phyloP scores from a whole-genome alignment of 2,888 invertebrate species.

The Strigamia transsilvanica region DNA sequence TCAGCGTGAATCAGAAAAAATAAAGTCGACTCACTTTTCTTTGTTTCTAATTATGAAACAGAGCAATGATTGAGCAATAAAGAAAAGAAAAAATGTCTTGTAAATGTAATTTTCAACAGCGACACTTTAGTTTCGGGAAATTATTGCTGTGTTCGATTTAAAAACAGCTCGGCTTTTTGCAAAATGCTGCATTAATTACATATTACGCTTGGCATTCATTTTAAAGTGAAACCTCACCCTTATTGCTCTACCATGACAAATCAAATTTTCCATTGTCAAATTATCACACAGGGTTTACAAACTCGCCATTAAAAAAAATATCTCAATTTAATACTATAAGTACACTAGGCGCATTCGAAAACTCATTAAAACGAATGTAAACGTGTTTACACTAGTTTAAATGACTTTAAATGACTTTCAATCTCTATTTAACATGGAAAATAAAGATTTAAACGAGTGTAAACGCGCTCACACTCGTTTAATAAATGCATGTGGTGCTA shows the following conservation, averaged over 20 bases:
- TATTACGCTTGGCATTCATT: not conserved
- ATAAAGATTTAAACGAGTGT: no score
- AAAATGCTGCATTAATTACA: conserved; percentile 3
- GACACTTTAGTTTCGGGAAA: not conserved
- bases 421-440: no score
- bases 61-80: conserved; percentile 8
- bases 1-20: not conserved
- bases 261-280: conserved; percentile 2
- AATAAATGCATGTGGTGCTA: no score
- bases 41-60: conserved; percentile 3
- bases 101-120: conserved; percentile 3
- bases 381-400: no score
- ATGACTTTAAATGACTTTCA: no score
- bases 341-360: no score
- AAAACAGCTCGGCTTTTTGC: not conserved
- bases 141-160: not conserved
- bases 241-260: not conserved
- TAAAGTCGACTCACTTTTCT: not conserved
- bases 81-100: not conserved
- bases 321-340: no score
- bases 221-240: not conserved
- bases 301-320: not conserved
- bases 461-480: no score
- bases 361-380: no score
- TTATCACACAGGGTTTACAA: not conserved